phyloP scores from a whole-genome alignment of 2,888 invertebrate genomes.

The Cosmia pyralina region DNA sequence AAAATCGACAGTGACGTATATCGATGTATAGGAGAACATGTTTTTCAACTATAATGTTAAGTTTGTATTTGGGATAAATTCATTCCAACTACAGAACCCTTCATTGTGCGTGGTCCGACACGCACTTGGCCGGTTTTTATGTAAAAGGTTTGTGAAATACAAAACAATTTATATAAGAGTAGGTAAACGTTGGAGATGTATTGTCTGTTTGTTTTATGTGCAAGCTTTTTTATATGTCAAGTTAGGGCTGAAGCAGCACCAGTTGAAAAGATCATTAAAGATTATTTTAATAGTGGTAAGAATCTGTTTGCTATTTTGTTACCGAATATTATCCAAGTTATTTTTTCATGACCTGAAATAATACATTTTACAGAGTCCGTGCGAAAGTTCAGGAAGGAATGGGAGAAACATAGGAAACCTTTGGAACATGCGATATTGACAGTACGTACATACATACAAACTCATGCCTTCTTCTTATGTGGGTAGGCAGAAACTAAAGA shows the following conservation, averaged over 20 bases:
- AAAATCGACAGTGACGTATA: no score
- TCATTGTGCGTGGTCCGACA: no score
- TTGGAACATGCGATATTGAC: slow-evolving; percentile 70
- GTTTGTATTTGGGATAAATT: no score
- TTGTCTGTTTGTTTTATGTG: slow-evolving; percentile 29
- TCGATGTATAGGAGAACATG: no score
- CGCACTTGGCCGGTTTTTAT: neutral
- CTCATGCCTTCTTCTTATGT: no score
- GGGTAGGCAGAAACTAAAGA: no score
- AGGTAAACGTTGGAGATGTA: slow-evolving; percentile 40
- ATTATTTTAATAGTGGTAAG: slow-evolving; percentile 55
- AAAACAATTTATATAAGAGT: neutral
- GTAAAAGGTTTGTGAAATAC: slow-evolving; percentile 4
- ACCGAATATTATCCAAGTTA: no score
- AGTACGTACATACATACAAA: slow-evolving; percentile 64
- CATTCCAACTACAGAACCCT: no score
- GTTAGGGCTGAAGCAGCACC: neutral
- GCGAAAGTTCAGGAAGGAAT: slow-evolving; percentile 61
- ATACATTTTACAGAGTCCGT: slow-evolving; percentile 66
- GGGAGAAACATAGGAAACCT: slow-evolving; percentile 68
- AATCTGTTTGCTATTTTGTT: neutral
- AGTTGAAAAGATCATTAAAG: slow-evolving; percentile 1
- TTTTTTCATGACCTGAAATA: neutral
- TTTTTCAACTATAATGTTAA: no score
- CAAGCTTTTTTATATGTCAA: slow-evolving; percentile 1